A percentile compares a stretch with the other conserved stretches of the same genome.
Conservation (phyloP, 2,888 invertebrate species). For the Chrysomela aeneicollis region DNA sequence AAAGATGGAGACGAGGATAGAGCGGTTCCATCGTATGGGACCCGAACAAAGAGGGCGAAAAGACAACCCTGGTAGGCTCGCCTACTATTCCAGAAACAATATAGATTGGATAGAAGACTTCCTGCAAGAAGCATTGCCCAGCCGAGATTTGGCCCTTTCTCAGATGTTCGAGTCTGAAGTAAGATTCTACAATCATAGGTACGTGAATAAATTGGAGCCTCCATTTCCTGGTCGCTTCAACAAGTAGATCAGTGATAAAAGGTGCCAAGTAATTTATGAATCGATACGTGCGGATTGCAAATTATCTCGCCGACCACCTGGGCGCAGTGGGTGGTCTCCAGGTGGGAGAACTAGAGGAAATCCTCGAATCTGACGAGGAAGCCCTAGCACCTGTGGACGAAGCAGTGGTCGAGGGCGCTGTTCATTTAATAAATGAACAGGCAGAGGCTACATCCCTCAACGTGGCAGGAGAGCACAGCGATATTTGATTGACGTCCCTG, state of each 20-base stretch:
- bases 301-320: not conserved
- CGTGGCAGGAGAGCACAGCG: too few relatives aligned
- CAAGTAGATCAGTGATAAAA: not conserved
- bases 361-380: too few relatives aligned
- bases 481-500: too few relatives aligned
- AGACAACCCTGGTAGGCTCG: slow-evolving; percentile 2
- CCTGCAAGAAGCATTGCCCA: not conserved
- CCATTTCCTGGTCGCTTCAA: not conserved
- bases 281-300: not conserved
- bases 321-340: not conserved
- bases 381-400: too few relatives aligned
- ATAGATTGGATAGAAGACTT: too few relatives aligned
- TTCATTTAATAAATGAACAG: too few relatives aligned
- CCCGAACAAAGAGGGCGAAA: too few relatives aligned
- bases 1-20: too few relatives aligned
- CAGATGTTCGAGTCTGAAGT: slow-evolving; percentile 17
- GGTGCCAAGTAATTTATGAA: not conserved
- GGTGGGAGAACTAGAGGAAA: not conserved
- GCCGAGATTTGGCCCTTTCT: not conserved
- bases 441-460: too few relatives aligned
- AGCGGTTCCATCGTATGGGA: too few relatives aligned
- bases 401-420: too few relatives aligned
- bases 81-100: too few relatives aligned
- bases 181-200: not conserved
- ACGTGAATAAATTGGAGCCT: not conserved